phyloP scores from a whole-genome alignment of 2,113 vertebrate species.

The Stegostoma tigrinum region DNA sequence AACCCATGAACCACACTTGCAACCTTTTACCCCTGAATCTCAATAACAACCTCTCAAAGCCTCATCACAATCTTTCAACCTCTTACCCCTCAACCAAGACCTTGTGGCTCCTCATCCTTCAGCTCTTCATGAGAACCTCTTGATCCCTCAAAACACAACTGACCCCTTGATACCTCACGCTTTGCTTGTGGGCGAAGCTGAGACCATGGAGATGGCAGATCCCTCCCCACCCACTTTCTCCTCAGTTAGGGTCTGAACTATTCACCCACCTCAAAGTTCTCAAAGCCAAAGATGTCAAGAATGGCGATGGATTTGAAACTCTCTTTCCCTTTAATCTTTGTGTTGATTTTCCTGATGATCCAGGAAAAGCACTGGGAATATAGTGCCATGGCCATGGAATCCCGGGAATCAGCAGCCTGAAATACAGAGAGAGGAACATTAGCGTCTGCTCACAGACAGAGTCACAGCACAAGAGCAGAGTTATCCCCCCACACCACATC shows the following conservation, averaged over 20 bases:
- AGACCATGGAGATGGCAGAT: not conserved
- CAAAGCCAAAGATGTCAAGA: constrained; percentile 88
- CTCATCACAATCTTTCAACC: not conserved
- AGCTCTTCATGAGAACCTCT: no score
- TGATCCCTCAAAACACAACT: no score
- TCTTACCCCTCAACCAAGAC: no score
- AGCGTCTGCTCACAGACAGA: not conserved
- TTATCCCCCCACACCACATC: no score
- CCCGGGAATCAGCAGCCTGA: constrained; percentile 80
- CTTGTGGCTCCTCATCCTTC: no score
- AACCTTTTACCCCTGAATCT: no score
- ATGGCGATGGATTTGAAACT: constrained; percentile 92
- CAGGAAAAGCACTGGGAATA: constrained; percentile 89
- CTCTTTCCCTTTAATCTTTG: constrained; percentile 79
- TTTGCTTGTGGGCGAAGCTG: not conserved
- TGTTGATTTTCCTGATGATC: constrained; percentile 84
- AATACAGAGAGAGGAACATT: not conserved
- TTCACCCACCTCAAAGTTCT: constrained; percentile 76
- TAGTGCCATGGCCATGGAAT: constrained; percentile 83
- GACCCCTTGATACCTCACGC: not conserved
- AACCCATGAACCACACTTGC: no score
- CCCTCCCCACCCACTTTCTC: not conserved
- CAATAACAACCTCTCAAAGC: not conserved
- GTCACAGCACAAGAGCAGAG: not conserved
- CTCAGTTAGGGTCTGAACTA: not conserved